These are phyloP conservation scores for Fistularia tabacaria DNA, from an alignment of 2,797 vertebrate species.

Conservation along the genomic window DNA sequence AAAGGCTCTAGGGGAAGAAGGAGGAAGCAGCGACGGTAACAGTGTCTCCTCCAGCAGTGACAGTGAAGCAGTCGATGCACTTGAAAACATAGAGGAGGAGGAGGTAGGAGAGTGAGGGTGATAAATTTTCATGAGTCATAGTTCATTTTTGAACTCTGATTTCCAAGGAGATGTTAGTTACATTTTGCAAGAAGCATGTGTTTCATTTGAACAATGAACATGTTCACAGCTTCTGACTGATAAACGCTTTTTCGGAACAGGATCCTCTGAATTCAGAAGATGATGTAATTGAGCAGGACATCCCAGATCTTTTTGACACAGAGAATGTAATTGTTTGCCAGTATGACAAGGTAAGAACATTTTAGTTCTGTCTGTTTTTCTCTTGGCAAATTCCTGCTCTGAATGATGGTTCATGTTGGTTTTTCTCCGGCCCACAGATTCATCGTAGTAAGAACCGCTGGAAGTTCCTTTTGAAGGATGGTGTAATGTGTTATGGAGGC, in stretches of 20 bases:
- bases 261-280: slow-evolving; percentile 97
- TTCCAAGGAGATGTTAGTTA: too few species aligned
- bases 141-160: too few species aligned
- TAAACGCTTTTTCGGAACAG: slow-evolving; percentile 57
- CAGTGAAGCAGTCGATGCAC: slow-evolving; percentile 65
- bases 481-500: slow-evolving; percentile 89
- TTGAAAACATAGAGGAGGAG: slow-evolving; percentile 77
- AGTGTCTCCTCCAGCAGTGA: slow-evolving; percentile 74
- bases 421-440: slow-evolving; percentile 74
- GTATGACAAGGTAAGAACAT: slow-evolving; percentile 89
- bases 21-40: slow-evolving; percentile 75
- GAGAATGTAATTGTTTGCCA: slow-evolving; percentile 96
- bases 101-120: slow-evolving; percentile 48
- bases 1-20: slow-evolving; percentile 81
- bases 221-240: neutral
- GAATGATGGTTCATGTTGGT: neutral
- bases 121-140: too few species aligned
- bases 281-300: slow-evolving; percentile 94
- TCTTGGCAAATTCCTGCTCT: neutral
- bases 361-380: neutral
- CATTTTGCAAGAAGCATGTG: neutral
- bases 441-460: slow-evolving; percentile 97
- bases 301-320: slow-evolving; percentile 92
- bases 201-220: neutral
- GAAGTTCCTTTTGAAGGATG: slow-evolving; percentile 97